Percentiles rank a stretch among this genome's conserved stretches.
phyloP scores from a whole-genome alignment of 2,113 vertebrate species.

The Xenopus tropicalis region UCB_Xtro_10.0 CM004450.2:51275501-51276000 shows the following conservation, averaged over 20 bases:
- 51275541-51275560: no score
- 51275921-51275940: neutral
- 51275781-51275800: constrained; percentile 10
- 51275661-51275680: neutral
- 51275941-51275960: neutral
- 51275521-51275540: no score
- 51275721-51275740: neutral
- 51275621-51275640: neutral
- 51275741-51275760: constrained; percentile 23
- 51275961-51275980: neutral
- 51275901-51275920: neutral
- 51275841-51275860: no score
- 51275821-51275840: neutral
- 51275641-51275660: neutral
- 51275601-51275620: neutral
- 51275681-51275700: neutral
- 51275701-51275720: constrained; percentile 1
- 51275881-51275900: neutral
- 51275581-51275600: neutral
- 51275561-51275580: no score
- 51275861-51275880: neutral
- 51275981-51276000: neutral
- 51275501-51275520: no score
- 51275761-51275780: constrained; percentile 36
- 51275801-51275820: neutral